Percentiles rank a stretch among this genome's conserved stretches.
Conservation (phyloP, 2,113 vertebrate genomes). For the Mus pahari region DNA sequence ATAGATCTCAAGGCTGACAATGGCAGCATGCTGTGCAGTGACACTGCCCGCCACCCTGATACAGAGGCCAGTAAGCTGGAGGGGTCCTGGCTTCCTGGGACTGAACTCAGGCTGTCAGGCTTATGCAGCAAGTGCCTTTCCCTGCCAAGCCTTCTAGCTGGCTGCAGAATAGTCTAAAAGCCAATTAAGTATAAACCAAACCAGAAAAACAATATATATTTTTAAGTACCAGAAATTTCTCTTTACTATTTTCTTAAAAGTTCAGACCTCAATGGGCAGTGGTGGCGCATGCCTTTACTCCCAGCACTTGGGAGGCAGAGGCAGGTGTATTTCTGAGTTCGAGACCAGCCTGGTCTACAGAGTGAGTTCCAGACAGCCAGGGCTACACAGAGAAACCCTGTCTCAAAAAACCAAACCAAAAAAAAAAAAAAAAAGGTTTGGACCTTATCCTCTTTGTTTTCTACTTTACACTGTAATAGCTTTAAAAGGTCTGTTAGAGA, state of each 20-base stretch:
- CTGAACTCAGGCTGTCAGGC: background rate
- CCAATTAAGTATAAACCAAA: background rate
- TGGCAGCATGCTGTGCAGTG: background rate
- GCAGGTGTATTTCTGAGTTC: background rate
- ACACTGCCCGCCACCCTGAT: background rate
- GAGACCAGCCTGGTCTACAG: background rate
- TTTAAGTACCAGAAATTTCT: background rate
- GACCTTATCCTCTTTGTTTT: background rate
- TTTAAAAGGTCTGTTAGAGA: background rate
- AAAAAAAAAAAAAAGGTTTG: background rate
- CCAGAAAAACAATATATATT: background rate
- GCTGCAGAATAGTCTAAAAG: background rate
- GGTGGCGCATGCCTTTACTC: background rate
- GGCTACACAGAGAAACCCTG: background rate
- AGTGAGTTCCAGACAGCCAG: background rate
- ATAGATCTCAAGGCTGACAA: no score
- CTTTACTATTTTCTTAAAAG: background rate
- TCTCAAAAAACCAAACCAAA: background rate
- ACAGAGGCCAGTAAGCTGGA: background rate
- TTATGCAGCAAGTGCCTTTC: background rate
- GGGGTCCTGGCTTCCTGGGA: background rate
- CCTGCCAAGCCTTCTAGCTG: no score
- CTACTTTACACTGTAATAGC: background rate
- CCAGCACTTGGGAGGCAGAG: background rate
- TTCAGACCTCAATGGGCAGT: background rate